Evolutionary conservation across 23 tunicate genomes (phyloP), one percentile per base, ranked within the genome.

Genomic region (Trididemnum miniatum): DNA sequence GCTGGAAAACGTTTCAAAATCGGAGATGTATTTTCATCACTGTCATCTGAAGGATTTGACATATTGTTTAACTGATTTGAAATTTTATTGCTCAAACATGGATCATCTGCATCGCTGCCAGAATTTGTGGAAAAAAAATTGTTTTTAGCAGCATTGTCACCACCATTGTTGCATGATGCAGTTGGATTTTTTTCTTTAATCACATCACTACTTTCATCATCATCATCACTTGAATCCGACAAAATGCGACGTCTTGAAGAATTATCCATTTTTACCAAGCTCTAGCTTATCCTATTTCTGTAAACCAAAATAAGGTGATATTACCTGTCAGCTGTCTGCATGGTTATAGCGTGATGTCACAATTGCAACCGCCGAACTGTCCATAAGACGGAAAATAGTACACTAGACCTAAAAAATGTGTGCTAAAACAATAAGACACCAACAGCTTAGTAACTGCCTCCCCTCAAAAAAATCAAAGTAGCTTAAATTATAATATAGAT

Each of bases 11-110:
- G 35, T 52, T 51, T 54, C 20, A 77, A 4, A 1, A 77, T 67
- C 9, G 82, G 82, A 24, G 82, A 77, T 20, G 82, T 31, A 52
- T 32, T 29, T 52, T 52, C 67, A 52, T 73, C 75, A 67, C 38
- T 33, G 4, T 67, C 75, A 67, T 12, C 4, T 5, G 75, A 67
- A 5, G 75, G 32, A 22, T 62, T 26, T 12, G 26, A 24, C 26
- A 62, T 3, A 62, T 62, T 62, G 29, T 62, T 62, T 62, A 62
- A 62, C n/a, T 20, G 26, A 3, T 62, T 5, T 22, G 67, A 62
- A 62, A 24, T 62, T 24, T 62, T 22, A 62, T n/a, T 62, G 29
- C 26, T 62, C 5, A 24, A 22, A 62, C 67, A 22, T 12, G 67
- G 15, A 18, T 62, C 29, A 12, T 62, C 67, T 12, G 28, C n/a